These are phyloP conservation scores for Volucella zonaria DNA, from an alignment of 2,888 invertebrate genomes.

Conservation along the genomic window DNA sequence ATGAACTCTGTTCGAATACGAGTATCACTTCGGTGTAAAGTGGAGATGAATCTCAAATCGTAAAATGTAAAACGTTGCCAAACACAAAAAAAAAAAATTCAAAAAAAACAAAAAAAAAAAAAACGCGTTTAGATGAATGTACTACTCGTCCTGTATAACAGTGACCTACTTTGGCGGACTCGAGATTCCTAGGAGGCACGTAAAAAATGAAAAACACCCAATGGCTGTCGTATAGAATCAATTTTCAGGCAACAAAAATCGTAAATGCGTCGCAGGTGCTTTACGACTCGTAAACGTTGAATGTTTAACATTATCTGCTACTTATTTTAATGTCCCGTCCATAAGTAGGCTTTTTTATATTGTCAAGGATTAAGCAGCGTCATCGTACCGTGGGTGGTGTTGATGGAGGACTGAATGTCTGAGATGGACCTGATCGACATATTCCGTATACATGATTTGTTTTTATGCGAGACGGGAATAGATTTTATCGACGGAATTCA, in stretches of 20 bases:
- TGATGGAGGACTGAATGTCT: no score
- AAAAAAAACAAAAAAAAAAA: background rate
- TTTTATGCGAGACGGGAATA: no score
- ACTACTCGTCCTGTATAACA: background rate
- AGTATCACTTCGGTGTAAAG: background rate
- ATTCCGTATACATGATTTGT: no score
- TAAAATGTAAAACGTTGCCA: conserved; percentile 3
- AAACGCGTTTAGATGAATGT: background rate
- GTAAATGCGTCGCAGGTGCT: conserved; percentile 9
- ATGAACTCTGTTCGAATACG: conserved; percentile 2
- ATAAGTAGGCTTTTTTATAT: conserved; percentile 11
- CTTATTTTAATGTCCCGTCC: conserved; percentile 17
- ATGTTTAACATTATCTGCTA: conserved; percentile 7
- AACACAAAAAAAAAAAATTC: background rate
- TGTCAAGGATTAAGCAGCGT: background rate
- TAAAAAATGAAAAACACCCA: background rate
- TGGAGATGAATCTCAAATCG: conserved; percentile 9
- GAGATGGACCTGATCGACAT: no score
- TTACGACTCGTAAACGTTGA: conserved; percentile 22
- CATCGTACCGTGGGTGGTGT: no score
- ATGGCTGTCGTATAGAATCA: conserved; percentile 12
- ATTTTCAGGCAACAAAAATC: conserved; percentile 17
- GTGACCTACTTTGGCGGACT: background rate
- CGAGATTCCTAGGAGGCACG: background rate
- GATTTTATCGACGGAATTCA: no score